phyloP scores from a whole-genome alignment of 2,888 invertebrate genomes.

The Cataglyphis albicans region DNA sequence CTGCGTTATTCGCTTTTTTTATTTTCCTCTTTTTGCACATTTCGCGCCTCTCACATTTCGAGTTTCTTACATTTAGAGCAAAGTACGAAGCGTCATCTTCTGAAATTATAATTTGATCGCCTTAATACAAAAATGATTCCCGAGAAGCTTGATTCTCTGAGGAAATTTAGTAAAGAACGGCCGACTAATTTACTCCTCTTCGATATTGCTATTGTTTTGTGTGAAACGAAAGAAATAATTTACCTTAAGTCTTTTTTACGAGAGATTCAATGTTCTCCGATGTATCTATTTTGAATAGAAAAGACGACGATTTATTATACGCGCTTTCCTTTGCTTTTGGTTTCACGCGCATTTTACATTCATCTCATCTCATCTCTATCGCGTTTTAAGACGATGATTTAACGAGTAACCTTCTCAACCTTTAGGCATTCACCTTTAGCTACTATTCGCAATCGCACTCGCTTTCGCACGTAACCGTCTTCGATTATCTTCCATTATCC shows the following conservation, averaged over 20 bases:
- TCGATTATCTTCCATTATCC: slow-evolving; percentile 44
- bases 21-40: slow-evolving; percentile 23
- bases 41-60: not conserved
- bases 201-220: not conserved
- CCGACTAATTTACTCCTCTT: not conserved
- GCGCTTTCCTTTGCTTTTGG: not conserved
- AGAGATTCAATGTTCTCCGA: not conserved
- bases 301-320: not conserved
- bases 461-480: slow-evolving; percentile 72
- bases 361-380: slow-evolving; percentile 35
- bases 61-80: not conserved
- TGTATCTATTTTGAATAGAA: not conserved
- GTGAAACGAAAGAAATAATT: not conserved
- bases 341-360: slow-evolving; percentile 8
- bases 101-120: not conserved
- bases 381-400: slow-evolving; percentile 60
- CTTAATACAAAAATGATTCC: not conserved
- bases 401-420: slow-evolving; percentile 73
- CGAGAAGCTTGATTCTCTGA: not conserved
- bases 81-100: not conserved
- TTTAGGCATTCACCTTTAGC: slow-evolving; percentile 75
- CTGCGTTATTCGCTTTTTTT: slow-evolving; percentile 32
- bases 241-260: not conserved
- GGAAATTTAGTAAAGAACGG: not conserved
- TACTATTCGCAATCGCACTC: slow-evolving; percentile 69